Percentiles rank a stretch among this genome's conserved stretches.
phyloP scores from a whole-genome alignment of 2,113 vertebrate genomes.

The Phalacrocorax aristotelis region DNA sequence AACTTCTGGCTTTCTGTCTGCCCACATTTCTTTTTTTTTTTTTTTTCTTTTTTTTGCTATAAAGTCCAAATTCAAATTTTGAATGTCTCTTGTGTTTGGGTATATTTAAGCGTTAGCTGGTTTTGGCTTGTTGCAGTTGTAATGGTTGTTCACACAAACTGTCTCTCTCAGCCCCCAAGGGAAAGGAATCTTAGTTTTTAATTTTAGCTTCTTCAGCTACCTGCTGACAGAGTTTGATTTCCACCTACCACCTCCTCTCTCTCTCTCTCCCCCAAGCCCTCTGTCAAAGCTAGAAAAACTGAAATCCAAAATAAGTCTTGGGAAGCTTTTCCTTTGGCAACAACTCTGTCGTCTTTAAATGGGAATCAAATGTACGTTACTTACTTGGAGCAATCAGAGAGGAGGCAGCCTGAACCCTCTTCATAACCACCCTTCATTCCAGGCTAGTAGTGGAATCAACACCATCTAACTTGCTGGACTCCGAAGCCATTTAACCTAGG shows the following conservation, averaged over 20 bases:
- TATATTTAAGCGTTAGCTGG: background rate
- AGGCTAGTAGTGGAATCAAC: background rate
- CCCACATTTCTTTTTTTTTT: background rate
- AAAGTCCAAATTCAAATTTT: background rate
- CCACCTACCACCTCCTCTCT: constrained; percentile 12
- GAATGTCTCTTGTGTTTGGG: background rate
- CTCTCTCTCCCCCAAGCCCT: background rate
- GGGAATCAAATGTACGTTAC: background rate
- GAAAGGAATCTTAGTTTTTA: constrained; percentile 26
- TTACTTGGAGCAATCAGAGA: background rate
- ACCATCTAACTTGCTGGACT: background rate
- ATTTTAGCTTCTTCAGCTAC: constrained; percentile 53
- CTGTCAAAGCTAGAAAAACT: background rate
- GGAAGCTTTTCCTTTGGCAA: background rate
- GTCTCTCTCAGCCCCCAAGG: background rate
- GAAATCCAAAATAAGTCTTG: background rate
- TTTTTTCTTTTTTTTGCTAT: background rate
- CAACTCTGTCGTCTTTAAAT: background rate
- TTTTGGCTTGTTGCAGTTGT: background rate
- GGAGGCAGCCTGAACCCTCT: background rate
- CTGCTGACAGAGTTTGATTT: constrained; percentile 52
- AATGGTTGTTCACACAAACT: constrained; percentile 24
- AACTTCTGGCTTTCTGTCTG: background rate
- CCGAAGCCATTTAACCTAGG: background rate
- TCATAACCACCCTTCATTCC: background rate